These are phyloP conservation scores for Chrysoperla carnea DNA, from an alignment of 1,140 invertebrate genomes.

Conservation along the genomic window DNA sequence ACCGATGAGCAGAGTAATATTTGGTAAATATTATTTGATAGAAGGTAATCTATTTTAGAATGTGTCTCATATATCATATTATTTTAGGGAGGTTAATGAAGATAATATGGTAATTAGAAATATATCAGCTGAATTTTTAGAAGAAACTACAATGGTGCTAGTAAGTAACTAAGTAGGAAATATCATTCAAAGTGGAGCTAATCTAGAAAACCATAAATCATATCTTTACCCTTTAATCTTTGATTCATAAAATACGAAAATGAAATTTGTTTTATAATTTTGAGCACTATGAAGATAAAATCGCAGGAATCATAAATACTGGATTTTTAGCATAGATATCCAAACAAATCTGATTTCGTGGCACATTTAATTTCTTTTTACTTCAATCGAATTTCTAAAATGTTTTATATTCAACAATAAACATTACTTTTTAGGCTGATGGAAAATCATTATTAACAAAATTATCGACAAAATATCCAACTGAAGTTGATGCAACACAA, in stretches of 20 bases:
- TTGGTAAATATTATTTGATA: conserved; percentile 29
- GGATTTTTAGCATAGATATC: too few species aligned
- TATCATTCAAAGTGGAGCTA: too few species aligned
- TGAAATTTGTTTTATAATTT: too few species aligned
- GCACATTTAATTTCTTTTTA: too few species aligned
- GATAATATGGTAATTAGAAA: conserved; percentile 53
- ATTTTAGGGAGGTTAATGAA: conserved; percentile 54
- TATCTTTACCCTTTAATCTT: too few species aligned
- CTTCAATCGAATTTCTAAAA: too few species aligned
- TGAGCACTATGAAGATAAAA: too few species aligned
- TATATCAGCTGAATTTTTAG: conserved; percentile 37
- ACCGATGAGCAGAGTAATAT: conserved; percentile 57
- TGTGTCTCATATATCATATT: conserved; percentile 1
- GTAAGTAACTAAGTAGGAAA: too few species aligned
- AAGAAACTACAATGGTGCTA: conserved; percentile 25
- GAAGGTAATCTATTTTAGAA: neutral
- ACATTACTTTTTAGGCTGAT: conserved; percentile 21
- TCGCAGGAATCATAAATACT: too few species aligned
- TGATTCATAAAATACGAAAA: too few species aligned
- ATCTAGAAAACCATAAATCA: too few species aligned
- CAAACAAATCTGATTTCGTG: too few species aligned
- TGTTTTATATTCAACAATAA: neutral
- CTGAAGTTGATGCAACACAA: conserved; percentile 40
- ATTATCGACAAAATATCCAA: conserved; percentile 35
- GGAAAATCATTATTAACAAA: conserved; percentile 28